Conservation (phyloP, 2,888 invertebrate genomes). For the Mimas tiliae region DNA sequence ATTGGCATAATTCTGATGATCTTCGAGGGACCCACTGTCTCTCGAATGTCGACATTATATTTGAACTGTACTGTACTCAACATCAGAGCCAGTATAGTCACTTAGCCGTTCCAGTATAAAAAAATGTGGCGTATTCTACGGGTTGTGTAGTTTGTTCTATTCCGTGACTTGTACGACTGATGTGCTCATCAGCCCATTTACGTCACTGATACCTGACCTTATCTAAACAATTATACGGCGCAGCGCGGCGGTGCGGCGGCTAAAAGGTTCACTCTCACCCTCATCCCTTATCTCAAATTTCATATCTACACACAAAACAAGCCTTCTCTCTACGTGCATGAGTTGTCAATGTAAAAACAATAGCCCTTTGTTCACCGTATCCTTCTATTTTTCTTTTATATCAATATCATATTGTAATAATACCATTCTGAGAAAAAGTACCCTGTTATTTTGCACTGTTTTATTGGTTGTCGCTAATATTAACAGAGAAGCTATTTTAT, state of each 20-base stretch:
- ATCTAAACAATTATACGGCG: neutral
- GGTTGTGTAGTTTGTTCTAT: neutral
- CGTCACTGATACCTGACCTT: neutral
- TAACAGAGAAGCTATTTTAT: neutral
- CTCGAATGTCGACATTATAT: too few species aligned
- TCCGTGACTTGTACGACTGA: neutral
- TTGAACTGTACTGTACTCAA: too few species aligned
- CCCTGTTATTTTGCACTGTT: neutral
- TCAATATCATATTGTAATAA: neutral
- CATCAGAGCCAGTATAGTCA: too few species aligned
- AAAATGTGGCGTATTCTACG: too few species aligned
- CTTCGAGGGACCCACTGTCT: too few species aligned
- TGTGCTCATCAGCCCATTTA: neutral
- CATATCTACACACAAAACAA: slow-evolving; percentile 6
- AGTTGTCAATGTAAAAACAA: slow-evolving; percentile 5
- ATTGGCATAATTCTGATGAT: too few species aligned
- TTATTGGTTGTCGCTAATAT: neutral
- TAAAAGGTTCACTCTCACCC: slow-evolving; percentile 18
- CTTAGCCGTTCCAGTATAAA: too few species aligned
- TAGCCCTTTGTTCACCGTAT: neutral
- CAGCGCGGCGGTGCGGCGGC: neutral
- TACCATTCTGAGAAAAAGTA: neutral
- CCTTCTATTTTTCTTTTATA: neutral
- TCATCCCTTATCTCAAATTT: slow-evolving; percentile 6
- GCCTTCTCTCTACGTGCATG: neutral